Base-by-base conservation (phyloP, 1,140 invertebrate genomes). In the Lerema accius region DNA sequence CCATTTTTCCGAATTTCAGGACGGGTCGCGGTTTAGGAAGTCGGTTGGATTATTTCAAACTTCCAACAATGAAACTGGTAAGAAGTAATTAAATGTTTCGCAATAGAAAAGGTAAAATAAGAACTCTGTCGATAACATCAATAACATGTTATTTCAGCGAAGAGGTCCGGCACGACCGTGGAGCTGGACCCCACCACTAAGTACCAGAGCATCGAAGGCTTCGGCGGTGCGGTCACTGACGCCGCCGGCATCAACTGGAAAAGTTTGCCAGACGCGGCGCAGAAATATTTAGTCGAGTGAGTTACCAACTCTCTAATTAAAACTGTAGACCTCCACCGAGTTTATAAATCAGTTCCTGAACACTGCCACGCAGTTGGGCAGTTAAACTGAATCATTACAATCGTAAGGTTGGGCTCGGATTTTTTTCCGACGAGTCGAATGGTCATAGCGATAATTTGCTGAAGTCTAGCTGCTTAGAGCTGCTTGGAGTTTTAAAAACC, bases 201-300 rank as follows among this genome's bases (percentile, higher is more conserved):
- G 0, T 93, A 91, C 68, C 95, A 96, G 76, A 92, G 59, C 15
- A 93, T 96, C 4, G 63, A 93, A 51, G 97, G 97, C 0, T 98
- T 97, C 81, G 97, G 97, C 0, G 97, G 96, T 10, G 95, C 97
- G 0, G 96, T 98, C 64, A 98, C 97, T 0, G 97, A 98, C 83
- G 89, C 97, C 0, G 93, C 95, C 0, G 94, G 94, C 0, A 94
- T 97, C n/a, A 95, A 98, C 72, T 94, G 97, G 61, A 89, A 90
- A 0, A 93, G 84, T 3, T 86, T 97, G 6, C 91, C 93, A 3
- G 32, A 79, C 7, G 59, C 68, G 0, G 71, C 94, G 0, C 93
- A 94, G 76, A 82, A 94, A 17, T 86, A 93, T 39, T 72, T 97
- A 1, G 86, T 96, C 3, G 86, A 92, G 92, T 95, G 87, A 69